phyloP scores from a whole-genome alignment of 2,797 vertebrate species.

The Mus spretus region DNA sequence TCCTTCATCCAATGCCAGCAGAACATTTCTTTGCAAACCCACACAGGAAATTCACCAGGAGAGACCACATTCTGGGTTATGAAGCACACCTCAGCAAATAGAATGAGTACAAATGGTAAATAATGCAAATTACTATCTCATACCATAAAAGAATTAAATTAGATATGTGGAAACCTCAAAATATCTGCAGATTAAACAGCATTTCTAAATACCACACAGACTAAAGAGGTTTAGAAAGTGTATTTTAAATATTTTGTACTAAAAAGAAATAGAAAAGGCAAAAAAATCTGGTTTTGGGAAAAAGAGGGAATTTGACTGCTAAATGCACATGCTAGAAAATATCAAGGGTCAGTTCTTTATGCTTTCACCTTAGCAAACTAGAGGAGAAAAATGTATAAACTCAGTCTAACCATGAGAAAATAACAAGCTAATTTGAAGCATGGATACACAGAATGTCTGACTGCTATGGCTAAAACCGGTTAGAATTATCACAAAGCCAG shows the following conservation, averaged over 20 bases:
- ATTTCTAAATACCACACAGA: background rate
- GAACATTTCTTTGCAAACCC: background rate
- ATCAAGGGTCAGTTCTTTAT: background rate
- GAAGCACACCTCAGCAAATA: background rate
- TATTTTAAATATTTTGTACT: background rate
- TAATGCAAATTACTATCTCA: background rate
- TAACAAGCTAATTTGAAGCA: background rate
- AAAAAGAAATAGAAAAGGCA: background rate
- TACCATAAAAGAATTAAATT: constrained; percentile 1
- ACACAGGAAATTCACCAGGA: background rate
- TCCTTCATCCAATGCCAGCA: background rate
- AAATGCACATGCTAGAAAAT: background rate
- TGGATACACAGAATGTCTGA: background rate
- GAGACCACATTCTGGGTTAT: background rate
- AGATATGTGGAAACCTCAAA: background rate
- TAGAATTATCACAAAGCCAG: background rate
- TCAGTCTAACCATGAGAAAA: background rate
- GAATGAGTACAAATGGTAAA: background rate
- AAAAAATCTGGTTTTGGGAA: background rate
- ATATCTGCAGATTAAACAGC: background rate
- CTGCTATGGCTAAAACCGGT: background rate
- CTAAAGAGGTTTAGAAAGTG: background rate
- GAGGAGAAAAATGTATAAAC: background rate
- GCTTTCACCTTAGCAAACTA: background rate
- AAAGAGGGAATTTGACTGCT: background rate